These are phyloP conservation scores for Microplitis demolitor DNA, from an alignment of 1,140 invertebrate genomes.

Conservation along the genomic window DNA sequence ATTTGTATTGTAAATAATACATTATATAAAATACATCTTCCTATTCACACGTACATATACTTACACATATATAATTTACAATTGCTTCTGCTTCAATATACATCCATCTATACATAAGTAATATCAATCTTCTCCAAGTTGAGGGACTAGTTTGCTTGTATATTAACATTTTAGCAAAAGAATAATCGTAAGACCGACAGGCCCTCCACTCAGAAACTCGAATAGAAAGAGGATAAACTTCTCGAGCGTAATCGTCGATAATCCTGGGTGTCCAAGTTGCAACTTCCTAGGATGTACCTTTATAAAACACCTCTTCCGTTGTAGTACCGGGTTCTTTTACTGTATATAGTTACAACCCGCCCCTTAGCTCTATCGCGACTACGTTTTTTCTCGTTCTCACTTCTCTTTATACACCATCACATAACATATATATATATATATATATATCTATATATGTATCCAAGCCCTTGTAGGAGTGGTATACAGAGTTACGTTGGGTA, in stretches of 20 bases:
- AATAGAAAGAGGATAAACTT: background rate
- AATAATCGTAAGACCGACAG: too few relatives aligned
- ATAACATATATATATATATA: background rate
- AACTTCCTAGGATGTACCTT: background rate
- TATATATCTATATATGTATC: background rate
- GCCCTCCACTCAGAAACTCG: too few relatives aligned
- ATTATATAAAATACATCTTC: too few relatives aligned
- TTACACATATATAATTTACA: too few relatives aligned
- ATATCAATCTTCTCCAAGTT: too few relatives aligned
- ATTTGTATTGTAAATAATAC: too few relatives aligned
- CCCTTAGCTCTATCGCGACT: background rate
- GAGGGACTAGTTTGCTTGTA: too few relatives aligned
- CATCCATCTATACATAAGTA: too few relatives aligned
- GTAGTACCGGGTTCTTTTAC: background rate
- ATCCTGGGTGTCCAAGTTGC: background rate
- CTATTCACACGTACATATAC: too few relatives aligned
- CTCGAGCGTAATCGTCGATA: background rate
- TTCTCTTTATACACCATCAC: background rate
- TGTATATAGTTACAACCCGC: background rate
- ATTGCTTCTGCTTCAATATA: too few relatives aligned
- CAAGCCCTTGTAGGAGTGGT: background rate
- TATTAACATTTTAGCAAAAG: too few relatives aligned
- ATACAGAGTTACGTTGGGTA: constrained; percentile 9
- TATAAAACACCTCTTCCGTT: too few relatives aligned
- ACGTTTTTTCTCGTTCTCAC: constrained; percentile 18